phyloP scores from a whole-genome alignment of 2,113 vertebrate genomes.

The Dicentrarchus labrax region DNA sequence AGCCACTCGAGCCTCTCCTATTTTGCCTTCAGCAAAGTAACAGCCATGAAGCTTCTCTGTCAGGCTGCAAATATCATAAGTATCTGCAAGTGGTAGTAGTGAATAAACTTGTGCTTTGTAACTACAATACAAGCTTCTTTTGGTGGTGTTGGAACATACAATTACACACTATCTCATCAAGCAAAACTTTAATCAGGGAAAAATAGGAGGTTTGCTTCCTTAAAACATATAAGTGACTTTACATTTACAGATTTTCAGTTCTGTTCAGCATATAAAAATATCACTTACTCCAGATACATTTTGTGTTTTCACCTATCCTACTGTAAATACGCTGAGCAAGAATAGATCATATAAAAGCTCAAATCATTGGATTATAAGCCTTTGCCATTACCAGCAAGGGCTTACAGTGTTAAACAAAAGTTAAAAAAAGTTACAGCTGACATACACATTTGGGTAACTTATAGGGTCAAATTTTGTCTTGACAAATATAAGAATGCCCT shows the following conservation, averaged over 20 bases:
- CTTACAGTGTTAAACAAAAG: no score
- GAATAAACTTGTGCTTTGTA: conserved; percentile 13
- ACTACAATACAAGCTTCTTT: conserved; percentile 1
- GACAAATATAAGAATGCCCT: conserved; percentile 30
- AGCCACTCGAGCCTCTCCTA: conserved; percentile 58
- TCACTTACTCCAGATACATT: not conserved
- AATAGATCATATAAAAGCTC: not conserved
- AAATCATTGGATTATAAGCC: not conserved
- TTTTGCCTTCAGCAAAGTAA: conserved; percentile 52
- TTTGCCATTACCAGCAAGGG: not conserved
- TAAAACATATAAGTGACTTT: not conserved
- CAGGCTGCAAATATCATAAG: conserved; percentile 28
- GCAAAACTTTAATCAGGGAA: not conserved
- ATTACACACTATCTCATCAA: not conserved
- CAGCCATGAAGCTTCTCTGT: conserved; percentile 42
- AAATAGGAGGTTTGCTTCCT: not conserved
- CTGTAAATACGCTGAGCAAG: not conserved
- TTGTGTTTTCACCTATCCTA: not conserved
- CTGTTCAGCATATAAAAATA: not conserved
- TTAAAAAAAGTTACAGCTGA: not conserved
- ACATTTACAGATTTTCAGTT: not conserved
- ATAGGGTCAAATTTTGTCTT: conserved; percentile 8
- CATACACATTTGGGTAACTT: conserved; percentile 2
- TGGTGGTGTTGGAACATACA: not conserved
- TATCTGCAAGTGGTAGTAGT: not conserved